A percentile compares a stretch with the other conserved stretches of the same genome.
Evolutionary conservation across 1,140 invertebrate species (phyloP).

Genomic region (Meloidogyne hapla): DNA sequence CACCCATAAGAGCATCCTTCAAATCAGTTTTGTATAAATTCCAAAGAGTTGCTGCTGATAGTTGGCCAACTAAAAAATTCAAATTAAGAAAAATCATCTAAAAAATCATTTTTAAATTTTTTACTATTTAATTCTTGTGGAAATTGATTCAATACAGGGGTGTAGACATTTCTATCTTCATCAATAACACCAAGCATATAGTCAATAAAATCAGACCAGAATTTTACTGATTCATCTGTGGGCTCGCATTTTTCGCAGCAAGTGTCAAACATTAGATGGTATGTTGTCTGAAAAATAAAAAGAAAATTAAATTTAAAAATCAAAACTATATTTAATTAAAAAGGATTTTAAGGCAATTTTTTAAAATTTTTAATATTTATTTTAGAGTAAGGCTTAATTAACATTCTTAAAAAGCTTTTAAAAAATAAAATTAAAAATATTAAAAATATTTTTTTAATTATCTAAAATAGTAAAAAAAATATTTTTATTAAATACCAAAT

Average conservation of each 20-base stretch:
- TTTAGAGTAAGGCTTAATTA: too few species aligned
- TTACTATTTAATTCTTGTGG: conserved; percentile 69
- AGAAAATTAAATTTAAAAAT: not conserved
- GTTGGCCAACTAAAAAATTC: conserved; percentile 70
- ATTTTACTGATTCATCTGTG: conserved; percentile 84
- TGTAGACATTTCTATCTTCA: conserved; percentile 96
- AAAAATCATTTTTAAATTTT: too few species aligned
- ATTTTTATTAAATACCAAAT: too few species aligned
- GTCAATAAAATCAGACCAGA: conserved; percentile 97
- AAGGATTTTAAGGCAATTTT: too few species aligned
- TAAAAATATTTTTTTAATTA: too few species aligned
- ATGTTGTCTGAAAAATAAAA: conserved; percentile 51
- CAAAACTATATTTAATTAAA: too few species aligned
- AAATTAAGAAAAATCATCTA: not conserved
- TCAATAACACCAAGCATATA: conserved; percentile 85
- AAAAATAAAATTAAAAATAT: too few species aligned
- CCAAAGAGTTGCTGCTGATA: conserved; percentile 97
- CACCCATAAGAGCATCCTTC: conserved; percentile 87
- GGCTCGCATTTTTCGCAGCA: conserved; percentile 81
- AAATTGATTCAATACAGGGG: conserved; percentile 92
- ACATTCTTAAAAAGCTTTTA: too few species aligned
- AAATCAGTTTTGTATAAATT: conserved; percentile 92
- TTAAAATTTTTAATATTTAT: too few species aligned
- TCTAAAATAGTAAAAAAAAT: too few species aligned
- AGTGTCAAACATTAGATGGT: conserved; percentile 60